A percentile compares a stretch with the other conserved stretches of the same genome.
Conservation (phyloP, 1,140 invertebrate genomes). For the Bombus waltoni region DNA sequence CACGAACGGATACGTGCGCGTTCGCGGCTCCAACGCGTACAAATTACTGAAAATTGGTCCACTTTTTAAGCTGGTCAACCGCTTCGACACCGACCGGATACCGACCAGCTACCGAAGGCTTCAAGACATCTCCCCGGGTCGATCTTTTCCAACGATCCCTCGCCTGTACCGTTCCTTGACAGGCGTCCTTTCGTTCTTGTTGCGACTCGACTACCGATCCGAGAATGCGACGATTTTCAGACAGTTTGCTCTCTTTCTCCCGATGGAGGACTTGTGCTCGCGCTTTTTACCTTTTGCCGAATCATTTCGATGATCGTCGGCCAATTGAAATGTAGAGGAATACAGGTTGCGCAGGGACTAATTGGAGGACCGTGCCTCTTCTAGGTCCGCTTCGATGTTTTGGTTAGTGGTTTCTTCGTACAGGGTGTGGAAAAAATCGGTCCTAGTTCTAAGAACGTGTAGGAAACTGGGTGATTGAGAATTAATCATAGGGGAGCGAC, state of each 20-base stretch:
- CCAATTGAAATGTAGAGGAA: conserved; percentile 39
- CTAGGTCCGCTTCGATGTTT: neutral
- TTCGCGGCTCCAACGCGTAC: conserved; percentile 63
- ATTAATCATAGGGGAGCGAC: conserved; percentile 15
- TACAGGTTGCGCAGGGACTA: conserved; percentile 7
- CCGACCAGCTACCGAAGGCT: conserved; percentile 7
- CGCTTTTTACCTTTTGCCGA: conserved; percentile 28
- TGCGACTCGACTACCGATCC: neutral
- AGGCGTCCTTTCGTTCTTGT: conserved; percentile 17
- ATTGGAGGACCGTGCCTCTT: conserved; percentile 16
- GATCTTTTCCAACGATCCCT: conserved; percentile 48
- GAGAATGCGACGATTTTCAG: conserved; percentile 39
- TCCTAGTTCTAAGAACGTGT: neutral
- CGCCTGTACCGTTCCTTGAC: conserved; percentile 18
- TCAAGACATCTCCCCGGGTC: conserved; percentile 21
- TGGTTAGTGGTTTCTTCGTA: neutral
- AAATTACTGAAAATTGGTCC: conserved; percentile 77
- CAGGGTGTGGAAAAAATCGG: conserved; percentile 4
- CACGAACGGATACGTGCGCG: conserved; percentile 52
- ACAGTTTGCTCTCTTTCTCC: neutral
- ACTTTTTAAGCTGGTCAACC: conserved; percentile 66
- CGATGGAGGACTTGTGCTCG: neutral
- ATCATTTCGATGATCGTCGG: conserved; percentile 43
- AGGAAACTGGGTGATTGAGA: neutral
- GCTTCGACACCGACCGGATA: conserved; percentile 44